Conservation (phyloP, 1,140 invertebrate species). For the Agrypnia vestita region DNA sequence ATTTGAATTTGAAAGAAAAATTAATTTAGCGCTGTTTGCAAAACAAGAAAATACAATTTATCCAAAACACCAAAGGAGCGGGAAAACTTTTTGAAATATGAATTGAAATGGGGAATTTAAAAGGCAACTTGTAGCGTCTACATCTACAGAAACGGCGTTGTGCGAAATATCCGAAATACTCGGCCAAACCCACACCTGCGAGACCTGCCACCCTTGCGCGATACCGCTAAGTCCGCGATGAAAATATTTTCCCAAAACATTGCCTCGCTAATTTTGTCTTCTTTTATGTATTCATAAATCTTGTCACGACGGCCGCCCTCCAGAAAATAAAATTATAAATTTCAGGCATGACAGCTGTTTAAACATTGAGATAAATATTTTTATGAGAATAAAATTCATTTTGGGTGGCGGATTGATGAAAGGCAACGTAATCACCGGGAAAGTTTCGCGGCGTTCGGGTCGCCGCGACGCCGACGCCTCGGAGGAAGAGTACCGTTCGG, state of each 20-base stretch:
- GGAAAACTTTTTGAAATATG: conserved; percentile 2
- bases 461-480: not conserved
- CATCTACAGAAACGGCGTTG: not conserved
- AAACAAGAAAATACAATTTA: not conserved
- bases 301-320: conserved; percentile 27
- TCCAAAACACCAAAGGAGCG: not conserved
- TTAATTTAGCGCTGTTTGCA: not conserved
- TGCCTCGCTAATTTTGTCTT: conserved; percentile 51
- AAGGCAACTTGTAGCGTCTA: conserved; percentile 11
- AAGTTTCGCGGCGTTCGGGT: conserved; percentile 48
- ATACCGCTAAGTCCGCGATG: conserved; percentile 46
- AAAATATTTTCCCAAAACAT: conserved; percentile 58
- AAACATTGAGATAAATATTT: conserved; percentile 61
- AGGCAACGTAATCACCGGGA: conserved; percentile 56
- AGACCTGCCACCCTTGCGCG: not conserved
- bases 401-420: conserved; percentile 53
- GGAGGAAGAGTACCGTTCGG: conserved; percentile 6
- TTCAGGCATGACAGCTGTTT: conserved; percentile 60
- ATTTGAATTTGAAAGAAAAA: not conserved
- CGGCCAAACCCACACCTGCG: conserved; percentile 82
- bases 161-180: not conserved
- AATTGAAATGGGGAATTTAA: conserved; percentile 15
- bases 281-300: conserved; percentile 60
- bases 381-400: conserved; percentile 55
- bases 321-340: conserved; percentile 61